phyloP scores from a whole-genome alignment of 1,140 invertebrate genomes.

The Brachionus rotundiformis region DNA sequence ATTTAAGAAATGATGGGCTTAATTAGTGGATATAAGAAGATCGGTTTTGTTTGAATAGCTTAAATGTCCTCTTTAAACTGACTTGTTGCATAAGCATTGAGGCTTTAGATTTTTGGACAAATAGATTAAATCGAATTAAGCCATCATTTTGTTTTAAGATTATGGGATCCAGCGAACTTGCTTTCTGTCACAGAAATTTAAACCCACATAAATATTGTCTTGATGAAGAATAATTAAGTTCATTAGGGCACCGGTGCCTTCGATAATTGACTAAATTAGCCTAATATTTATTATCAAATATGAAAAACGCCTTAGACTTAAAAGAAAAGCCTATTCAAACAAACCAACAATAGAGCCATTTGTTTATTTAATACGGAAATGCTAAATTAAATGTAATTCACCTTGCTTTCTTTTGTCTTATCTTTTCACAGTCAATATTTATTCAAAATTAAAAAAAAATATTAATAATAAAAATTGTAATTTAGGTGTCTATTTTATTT shows the following conservation, averaged over 20 bases:
- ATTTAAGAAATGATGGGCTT: neutral
- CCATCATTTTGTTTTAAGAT: neutral
- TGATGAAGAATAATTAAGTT: neutral
- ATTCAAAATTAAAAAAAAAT: conserved; percentile 2
- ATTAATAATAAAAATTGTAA: neutral
- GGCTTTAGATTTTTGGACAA: neutral
- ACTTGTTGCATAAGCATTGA: conserved; percentile 2
- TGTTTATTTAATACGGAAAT: conserved; percentile 48
- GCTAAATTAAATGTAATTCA: conserved; percentile 42
- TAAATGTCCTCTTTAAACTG: neutral
- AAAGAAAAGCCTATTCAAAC: neutral
- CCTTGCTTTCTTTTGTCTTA: conserved; percentile 8
- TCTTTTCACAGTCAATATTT: neutral
- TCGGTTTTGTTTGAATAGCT: neutral
- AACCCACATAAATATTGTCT: neutral
- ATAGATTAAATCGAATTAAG: neutral
- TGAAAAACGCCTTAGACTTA: neutral
- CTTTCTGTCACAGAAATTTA: neutral
- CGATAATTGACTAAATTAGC: neutral
- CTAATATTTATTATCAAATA: neutral
- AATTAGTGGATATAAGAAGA: neutral
- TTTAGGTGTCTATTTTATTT: conserved; percentile 37
- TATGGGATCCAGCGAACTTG: neutral
- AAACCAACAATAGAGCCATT: neutral
- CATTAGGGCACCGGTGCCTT: neutral